Conservation (phyloP, 2,888 invertebrate species). For the Eilema griseolum region DNA sequence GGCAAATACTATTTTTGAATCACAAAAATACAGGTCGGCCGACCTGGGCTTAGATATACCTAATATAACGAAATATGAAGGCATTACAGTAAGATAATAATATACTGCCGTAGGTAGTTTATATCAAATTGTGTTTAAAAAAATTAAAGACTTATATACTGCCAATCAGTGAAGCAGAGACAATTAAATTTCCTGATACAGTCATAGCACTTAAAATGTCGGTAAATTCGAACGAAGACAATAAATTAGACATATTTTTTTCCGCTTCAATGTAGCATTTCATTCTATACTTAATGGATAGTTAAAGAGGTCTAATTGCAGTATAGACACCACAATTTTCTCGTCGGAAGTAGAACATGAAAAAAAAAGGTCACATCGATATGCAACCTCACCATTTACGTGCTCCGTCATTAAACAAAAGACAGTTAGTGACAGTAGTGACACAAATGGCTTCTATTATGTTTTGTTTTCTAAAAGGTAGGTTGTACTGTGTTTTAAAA, state of each 20-base stretch:
- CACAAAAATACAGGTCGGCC: not conserved
- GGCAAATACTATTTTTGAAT: too few relatives aligned
- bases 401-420: constrained; percentile 48
- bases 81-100: too few relatives aligned
- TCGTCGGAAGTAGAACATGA: constrained; percentile 63
- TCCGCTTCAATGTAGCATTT: constrained; percentile 51
- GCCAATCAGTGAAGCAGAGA: not conserved
- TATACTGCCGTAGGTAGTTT: not conserved
- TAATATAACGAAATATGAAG: not conserved
- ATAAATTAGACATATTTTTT: constrained; percentile 39
- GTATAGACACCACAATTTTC: constrained; percentile 61
- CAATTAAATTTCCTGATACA: not conserved
- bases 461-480: constrained; percentile 22
- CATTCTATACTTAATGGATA: constrained; percentile 56
- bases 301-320: constrained; percentile 62
- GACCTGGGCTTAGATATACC: too few relatives aligned
- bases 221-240: constrained; percentile 33
- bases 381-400: constrained; percentile 45
- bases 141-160: not conserved
- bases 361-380: constrained; percentile 45
- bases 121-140: not conserved
- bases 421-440: constrained; percentile 46
- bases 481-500: not conserved
- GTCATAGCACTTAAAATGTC: not conserved
- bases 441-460: constrained; percentile 48